Conservation (phyloP, 2,113 vertebrate genomes). For the Hyaena hyaena region DNA sequence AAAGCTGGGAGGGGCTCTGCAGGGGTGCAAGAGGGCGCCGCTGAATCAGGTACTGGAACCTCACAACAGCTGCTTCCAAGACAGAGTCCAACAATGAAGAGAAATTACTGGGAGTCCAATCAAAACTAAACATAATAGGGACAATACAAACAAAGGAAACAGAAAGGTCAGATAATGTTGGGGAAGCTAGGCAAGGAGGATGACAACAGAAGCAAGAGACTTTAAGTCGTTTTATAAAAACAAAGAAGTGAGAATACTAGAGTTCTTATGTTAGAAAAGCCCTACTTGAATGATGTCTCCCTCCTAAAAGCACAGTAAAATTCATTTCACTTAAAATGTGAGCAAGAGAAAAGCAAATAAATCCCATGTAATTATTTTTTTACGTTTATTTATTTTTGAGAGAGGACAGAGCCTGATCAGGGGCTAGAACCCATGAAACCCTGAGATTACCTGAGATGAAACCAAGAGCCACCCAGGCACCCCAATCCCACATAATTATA, state of each 20-base stretch:
- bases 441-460: too few species aligned
- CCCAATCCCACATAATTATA: background rate
- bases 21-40: background rate
- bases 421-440: too few species aligned
- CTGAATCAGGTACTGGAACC: background rate
- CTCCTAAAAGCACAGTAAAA: background rate
- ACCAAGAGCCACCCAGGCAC: too few species aligned
- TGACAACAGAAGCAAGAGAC: background rate
- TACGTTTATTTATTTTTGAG: too few species aligned
- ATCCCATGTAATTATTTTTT: background rate
- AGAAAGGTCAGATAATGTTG: background rate
- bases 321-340: conserved; percentile 22
- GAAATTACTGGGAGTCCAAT: background rate
- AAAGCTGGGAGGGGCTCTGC: background rate
- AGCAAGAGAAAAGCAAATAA: background rate
- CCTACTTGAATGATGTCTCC: background rate
- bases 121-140: background rate
- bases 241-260: background rate
- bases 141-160: background rate
- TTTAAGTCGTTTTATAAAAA: conserved; percentile 30
- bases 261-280: background rate
- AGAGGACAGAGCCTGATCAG: too few species aligned
- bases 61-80: background rate
- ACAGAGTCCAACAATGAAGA: background rate
- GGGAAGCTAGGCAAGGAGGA: background rate